These are phyloP conservation scores for Cataglyphis albicans DNA, from an alignment of 2,888 invertebrate species.

Conservation along the genomic window DNA sequence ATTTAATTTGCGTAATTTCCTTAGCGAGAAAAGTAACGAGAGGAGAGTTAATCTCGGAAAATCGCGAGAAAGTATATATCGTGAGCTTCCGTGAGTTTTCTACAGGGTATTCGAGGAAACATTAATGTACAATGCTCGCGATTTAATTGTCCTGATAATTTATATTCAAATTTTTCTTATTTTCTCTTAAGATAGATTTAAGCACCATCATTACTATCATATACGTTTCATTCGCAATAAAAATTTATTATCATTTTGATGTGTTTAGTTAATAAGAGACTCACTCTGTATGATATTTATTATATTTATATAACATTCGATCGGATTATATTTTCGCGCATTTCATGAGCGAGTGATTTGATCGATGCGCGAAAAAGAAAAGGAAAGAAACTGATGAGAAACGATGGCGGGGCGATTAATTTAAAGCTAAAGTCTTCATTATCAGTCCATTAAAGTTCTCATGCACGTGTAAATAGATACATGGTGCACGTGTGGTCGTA, in stretches of 20 bases:
- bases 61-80: constrained; percentile 3
- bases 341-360: constrained; percentile 3
- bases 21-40: not conserved
- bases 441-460: constrained; percentile 70
- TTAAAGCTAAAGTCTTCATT: constrained; percentile 69
- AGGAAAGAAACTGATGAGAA: constrained; percentile 11
- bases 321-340: not conserved
- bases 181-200: constrained; percentile 17
- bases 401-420: constrained; percentile 47
- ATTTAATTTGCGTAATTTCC: not conserved
- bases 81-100: constrained; percentile 16
- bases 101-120: constrained; percentile 11
- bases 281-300: constrained; percentile 4
- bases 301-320: not conserved
- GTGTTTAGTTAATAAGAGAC: not conserved
- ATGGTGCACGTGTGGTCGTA: constrained; percentile 45
- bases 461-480: constrained; percentile 32
- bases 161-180: not conserved
- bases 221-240: not conserved
- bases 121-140: not conserved
- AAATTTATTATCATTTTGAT: constrained; percentile 18
- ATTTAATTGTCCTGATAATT: not conserved
- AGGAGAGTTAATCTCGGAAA: not conserved
- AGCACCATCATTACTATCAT: not conserved
- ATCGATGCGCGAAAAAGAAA: constrained; percentile 10